Percentiles rank a stretch among this genome's conserved stretches.
Evolutionary conservation across 2,113 vertebrate genomes (phyloP).

Genomic region (Brachypodius melanocephalos): DNA sequence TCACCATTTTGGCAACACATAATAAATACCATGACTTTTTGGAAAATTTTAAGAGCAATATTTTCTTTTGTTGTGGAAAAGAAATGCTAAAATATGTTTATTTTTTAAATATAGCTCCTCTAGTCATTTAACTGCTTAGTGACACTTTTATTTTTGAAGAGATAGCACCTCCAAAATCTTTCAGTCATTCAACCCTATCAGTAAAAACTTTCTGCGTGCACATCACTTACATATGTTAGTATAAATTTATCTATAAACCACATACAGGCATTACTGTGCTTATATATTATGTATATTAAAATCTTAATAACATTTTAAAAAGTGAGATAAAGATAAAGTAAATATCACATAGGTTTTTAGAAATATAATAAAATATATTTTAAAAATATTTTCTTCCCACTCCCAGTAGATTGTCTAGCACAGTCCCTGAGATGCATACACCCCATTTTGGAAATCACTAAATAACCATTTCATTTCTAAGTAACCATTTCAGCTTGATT

Average conservation of each 20-base stretch:
- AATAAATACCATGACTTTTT: background rate
- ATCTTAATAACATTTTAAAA: background rate
- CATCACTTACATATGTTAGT: background rate
- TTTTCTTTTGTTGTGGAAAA: background rate
- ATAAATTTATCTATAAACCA: background rate
- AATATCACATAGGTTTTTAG: background rate
- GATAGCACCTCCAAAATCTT: background rate
- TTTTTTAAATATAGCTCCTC: background rate
- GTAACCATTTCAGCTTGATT: background rate
- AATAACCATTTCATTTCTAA: background rate
- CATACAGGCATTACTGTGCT: background rate
- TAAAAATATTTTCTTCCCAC: background rate
- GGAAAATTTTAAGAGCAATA: background rate
- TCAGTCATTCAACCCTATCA: background rate
- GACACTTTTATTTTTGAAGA: background rate
- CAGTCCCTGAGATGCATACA: accelerated
- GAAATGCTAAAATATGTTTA: background rate
- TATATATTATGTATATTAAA: background rate
- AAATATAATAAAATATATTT: background rate
- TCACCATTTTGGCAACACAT: background rate
- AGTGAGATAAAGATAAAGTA: background rate
- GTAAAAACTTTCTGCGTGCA: background rate
- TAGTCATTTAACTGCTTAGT: background rate
- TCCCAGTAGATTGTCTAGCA: background rate
- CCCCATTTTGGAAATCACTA: background rate